Percentiles rank a stretch among this genome's conserved stretches.
phyloP scores from a whole-genome alignment of 2,113 vertebrate genomes.

The Grantiella picta region DNA sequence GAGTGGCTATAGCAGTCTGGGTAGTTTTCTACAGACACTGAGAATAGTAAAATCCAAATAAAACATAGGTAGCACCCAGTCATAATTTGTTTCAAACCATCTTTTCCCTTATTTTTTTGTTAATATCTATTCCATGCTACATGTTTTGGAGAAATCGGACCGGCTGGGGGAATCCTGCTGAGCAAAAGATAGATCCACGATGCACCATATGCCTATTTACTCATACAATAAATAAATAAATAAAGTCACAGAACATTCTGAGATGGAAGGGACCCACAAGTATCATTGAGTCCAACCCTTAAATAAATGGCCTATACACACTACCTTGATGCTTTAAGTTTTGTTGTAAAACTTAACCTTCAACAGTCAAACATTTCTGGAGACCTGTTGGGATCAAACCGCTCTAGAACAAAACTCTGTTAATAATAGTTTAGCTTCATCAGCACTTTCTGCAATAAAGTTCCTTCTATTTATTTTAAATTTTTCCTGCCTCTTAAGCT shows the following conservation, averaged over 20 bases:
- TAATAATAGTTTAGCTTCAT: neutral
- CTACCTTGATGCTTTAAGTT: neutral
- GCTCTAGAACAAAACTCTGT: neutral
- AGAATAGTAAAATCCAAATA: neutral
- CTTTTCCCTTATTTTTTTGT: neutral
- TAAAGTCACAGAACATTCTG: neutral
- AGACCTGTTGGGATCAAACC: neutral
- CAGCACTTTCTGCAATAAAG: neutral
- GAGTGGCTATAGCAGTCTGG: neutral
- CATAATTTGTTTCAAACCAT: neutral
- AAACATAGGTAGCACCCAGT: neutral
- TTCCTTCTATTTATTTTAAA: neutral
- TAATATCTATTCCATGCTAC: neutral
- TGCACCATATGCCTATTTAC: neutral
- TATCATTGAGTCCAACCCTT: accelerated
- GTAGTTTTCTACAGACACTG: neutral
- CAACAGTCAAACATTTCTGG: neutral
- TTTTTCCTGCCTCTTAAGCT: neutral
- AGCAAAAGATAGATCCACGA: neutral
- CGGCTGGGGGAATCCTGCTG: neutral
- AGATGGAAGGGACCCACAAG: neutral
- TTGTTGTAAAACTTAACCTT: neutral
- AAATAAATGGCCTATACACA: accelerated
- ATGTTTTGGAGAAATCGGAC: neutral
- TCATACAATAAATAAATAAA: neutral